These are phyloP conservation scores for Indicator maculatus DNA, from an alignment of 2,113 vertebrate species.

Conservation along the genomic window DNA sequence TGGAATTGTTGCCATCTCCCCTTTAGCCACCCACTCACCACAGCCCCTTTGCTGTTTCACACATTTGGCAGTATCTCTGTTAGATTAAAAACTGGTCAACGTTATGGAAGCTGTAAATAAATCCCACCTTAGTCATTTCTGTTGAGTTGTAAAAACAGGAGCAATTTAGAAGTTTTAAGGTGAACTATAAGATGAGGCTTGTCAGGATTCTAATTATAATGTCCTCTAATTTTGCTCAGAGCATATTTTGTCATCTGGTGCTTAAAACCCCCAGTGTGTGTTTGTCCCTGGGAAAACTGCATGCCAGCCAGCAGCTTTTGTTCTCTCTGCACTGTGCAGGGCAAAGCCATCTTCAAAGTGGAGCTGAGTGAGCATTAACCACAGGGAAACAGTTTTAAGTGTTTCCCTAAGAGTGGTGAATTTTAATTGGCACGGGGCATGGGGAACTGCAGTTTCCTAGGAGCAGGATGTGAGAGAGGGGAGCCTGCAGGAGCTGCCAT, in stretches of 20 bases:
- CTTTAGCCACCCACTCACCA: neutral
- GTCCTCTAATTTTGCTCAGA: neutral
- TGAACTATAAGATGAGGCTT: neutral
- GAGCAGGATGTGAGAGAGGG: neutral
- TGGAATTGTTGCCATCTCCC: neutral
- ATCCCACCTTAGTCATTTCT: neutral
- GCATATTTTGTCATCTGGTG: neutral
- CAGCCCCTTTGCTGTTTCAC: neutral
- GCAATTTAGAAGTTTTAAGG: neutral
- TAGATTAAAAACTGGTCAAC: neutral
- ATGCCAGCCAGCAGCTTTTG: neutral
- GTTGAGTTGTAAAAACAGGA: neutral
- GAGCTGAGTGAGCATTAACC: conserved; percentile 10
- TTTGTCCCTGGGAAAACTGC: neutral
- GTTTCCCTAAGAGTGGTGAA: neutral
- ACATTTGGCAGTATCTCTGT: neutral
- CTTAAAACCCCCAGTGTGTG: neutral
- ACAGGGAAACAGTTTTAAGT: neutral
- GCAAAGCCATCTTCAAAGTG: neutral
- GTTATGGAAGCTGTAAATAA: neutral
- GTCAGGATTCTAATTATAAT: neutral
- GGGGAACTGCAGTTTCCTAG: neutral
- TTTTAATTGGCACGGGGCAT: neutral
- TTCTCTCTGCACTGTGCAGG: neutral
- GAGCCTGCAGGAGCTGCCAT: neutral